These are phyloP conservation scores for Tholera decimalis DNA, from an alignment of 2,888 invertebrate species.

Conservation along the genomic window DNA sequence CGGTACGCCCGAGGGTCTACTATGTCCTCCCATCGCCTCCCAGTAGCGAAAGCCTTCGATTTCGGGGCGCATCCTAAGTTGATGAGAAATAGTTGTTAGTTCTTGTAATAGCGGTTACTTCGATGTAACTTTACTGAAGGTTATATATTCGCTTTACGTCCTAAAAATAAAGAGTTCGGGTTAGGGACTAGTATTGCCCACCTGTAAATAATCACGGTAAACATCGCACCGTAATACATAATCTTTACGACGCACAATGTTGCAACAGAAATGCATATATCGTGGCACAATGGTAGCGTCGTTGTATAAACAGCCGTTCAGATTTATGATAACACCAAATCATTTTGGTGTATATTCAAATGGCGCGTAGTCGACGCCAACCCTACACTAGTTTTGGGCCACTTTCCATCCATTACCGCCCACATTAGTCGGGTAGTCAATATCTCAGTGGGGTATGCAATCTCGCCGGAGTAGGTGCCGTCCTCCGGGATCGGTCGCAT, in stretches of 20 bases:
- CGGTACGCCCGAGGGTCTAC: conserved; percentile 43
- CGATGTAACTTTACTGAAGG: conserved; percentile 8
- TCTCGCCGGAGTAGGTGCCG: conserved; percentile 78
- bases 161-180: background rate
- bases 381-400: conserved; percentile 74
- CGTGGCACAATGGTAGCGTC: conserved; percentile 43
- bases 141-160: background rate
- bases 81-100: conserved; percentile 43
- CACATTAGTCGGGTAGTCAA: conserved; percentile 80
- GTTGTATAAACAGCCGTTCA: conserved; percentile 50
- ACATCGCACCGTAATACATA: conserved; percentile 8
- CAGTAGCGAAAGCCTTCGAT: conserved; percentile 50
- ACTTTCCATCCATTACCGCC: conserved; percentile 85
- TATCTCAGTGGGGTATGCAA: conserved; percentile 82
- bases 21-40: conserved; percentile 45
- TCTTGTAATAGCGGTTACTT: conserved; percentile 5
- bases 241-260: conserved; percentile 20
- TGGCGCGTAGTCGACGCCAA: conserved; percentile 61
- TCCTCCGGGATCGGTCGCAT: conserved; percentile 70
- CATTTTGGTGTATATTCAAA: conserved; percentile 67
- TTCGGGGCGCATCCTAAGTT: conserved; percentile 42
- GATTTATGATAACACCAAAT: conserved; percentile 65
- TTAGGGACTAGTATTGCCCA: conserved; percentile 4
- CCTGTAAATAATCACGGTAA: conserved; percentile 8
- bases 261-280: conserved; percentile 52